A percentile compares a stretch with the other conserved stretches of the same genome.
Evolutionary conservation across 2,113 vertebrate genomes (phyloP).

Genomic region (Brachyistius frenatus): DNA sequence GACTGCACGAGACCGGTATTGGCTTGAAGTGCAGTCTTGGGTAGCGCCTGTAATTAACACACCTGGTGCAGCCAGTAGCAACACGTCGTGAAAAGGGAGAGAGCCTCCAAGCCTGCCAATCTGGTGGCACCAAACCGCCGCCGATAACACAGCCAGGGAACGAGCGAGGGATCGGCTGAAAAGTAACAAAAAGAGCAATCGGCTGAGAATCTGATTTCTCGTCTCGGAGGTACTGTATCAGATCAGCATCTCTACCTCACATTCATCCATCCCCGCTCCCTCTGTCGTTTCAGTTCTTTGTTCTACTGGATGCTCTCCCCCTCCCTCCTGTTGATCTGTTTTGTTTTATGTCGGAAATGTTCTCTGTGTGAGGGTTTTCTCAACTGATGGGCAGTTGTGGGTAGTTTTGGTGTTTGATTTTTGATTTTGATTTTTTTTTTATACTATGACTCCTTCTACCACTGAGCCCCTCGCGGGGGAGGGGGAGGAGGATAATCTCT

Average conservation of each 20-base stretch:
- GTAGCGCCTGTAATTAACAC: slow-evolving; percentile 18
- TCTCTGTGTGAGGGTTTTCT: slow-evolving; percentile 35
- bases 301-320: slow-evolving; percentile 58
- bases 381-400: slow-evolving; percentile 37
- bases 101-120: slow-evolving; percentile 63
- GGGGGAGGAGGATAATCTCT: slow-evolving; percentile 21
- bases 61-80: slow-evolving; percentile 70
- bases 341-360: slow-evolving; percentile 8
- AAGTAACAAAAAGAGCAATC: slow-evolving; percentile 42
- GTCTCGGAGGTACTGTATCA: slow-evolving; percentile 74
- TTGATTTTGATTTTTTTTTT: slow-evolving; percentile 16
- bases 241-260: slow-evolving; percentile 86
- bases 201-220: slow-evolving; percentile 37
- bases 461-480: background rate
- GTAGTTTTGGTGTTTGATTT: slow-evolving; percentile 35
- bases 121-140: slow-evolving; percentile 25
- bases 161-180: slow-evolving; percentile 40
- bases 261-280: slow-evolving; percentile 73
- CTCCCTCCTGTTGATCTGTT: slow-evolving; percentile 5
- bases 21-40: background rate
- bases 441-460: slow-evolving; percentile 29
- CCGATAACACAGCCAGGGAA: slow-evolving; percentile 50
- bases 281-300: slow-evolving; percentile 33
- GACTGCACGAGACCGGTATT: background rate
- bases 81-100: slow-evolving; percentile 39